Evolutionary conservation across 2,797 vertebrate genomes (phyloP).

Genomic region (Kryptopterus vitreolus): DNA sequence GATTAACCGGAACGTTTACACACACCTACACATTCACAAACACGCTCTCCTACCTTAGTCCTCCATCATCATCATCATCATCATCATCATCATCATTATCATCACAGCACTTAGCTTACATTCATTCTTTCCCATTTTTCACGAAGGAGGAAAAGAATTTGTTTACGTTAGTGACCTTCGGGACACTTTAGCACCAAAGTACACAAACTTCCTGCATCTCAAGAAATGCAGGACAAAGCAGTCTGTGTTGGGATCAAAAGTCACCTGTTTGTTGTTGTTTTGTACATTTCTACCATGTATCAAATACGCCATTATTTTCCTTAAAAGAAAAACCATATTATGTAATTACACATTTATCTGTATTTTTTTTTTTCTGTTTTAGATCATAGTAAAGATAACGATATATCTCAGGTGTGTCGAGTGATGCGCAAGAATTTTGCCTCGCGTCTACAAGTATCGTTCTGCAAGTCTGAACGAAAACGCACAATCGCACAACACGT

Average conservation of each 20-base stretch:
- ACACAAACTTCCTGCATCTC: conserved; percentile 22
- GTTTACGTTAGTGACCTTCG: conserved; percentile 48
- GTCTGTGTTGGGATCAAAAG: conserved; percentile 44
- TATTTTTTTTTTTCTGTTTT: no score
- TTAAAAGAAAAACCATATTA: not conserved
- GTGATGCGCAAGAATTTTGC: no score
- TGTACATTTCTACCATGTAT: not conserved
- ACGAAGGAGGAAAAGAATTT: conserved; percentile 33
- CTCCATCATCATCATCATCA: not conserved
- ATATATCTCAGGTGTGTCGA: no score
- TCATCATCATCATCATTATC: not conserved
- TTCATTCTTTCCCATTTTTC: not conserved
- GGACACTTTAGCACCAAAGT: conserved; percentile 41
- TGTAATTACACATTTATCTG: no score
- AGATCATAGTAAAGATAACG: no score
- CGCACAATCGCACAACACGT: no score
- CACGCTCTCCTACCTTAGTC: no score
- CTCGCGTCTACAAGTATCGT: no score
- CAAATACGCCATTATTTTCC: not conserved
- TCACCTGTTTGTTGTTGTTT: not conserved
- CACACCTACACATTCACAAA: no score
- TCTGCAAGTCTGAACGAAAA: no score
- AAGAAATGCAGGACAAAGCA: conserved; percentile 65
- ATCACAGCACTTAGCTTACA: conserved; percentile 1
- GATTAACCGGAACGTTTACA: conserved; percentile 1